Conservation (phyloP, 2,113 vertebrate species). For the Atlantisia rogersi region DNA sequence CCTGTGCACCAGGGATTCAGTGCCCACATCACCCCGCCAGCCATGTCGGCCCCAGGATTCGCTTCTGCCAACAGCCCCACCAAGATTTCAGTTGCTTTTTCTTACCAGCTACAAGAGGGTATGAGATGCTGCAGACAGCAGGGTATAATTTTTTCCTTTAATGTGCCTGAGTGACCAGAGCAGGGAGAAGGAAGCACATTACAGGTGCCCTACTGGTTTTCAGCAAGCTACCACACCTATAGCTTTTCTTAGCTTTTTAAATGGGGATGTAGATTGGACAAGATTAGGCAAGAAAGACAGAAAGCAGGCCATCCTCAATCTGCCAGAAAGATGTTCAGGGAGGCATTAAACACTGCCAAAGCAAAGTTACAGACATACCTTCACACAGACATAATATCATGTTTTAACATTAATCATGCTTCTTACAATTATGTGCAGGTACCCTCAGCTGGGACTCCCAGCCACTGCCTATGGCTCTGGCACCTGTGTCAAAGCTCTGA, state of each 20-base stretch:
- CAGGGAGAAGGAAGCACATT: background rate
- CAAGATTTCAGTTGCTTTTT: fast-evolving
- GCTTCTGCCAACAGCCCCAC: background rate
- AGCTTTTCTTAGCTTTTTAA: background rate
- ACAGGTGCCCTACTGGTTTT: background rate
- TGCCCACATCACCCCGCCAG: background rate
- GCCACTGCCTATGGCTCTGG: background rate
- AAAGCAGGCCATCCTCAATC: background rate
- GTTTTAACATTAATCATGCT: background rate
- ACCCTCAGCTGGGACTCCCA: background rate
- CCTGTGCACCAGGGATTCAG: background rate
- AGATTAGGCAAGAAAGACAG: background rate
- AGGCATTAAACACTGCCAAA: background rate
- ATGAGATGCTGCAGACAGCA: background rate
- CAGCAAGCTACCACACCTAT: background rate
- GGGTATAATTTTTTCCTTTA: background rate
- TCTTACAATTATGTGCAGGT: background rate
- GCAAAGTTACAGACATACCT: background rate
- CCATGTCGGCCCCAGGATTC: fast-evolving
- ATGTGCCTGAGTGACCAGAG: background rate
- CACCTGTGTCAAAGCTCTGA: background rate
- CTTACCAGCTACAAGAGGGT: background rate
- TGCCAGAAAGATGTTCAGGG: background rate
- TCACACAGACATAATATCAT: background rate
- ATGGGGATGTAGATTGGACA: background rate